Evolutionary conservation across 2,888 invertebrate species (phyloP).

Genomic region (Melolontha melolontha): DNA sequence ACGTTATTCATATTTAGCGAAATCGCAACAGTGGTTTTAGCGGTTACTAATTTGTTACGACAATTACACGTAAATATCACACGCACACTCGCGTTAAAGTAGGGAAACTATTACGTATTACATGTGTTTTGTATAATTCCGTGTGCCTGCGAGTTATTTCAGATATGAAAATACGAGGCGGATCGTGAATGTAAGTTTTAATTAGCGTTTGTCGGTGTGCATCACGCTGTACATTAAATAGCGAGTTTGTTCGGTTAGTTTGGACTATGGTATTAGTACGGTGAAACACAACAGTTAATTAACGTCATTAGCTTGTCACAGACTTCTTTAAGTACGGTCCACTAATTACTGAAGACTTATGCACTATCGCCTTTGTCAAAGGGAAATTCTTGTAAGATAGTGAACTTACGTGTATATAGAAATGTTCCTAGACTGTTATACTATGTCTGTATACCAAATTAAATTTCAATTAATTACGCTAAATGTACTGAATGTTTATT

Average conservation of each 20-base stretch:
- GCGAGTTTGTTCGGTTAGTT: background rate
- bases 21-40: no score
- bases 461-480: no score
- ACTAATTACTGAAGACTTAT: conserved; percentile 1
- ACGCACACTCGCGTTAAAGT: no score
- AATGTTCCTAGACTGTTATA: no score
- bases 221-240: conserved; percentile 4
- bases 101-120: no score
- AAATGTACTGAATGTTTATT: no score
- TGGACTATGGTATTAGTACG: background rate
- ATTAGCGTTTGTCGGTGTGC: background rate
- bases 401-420: no score
- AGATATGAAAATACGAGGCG: conserved; percentile 7
- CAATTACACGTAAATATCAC: no score
- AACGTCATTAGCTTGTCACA: conserved; percentile 16
- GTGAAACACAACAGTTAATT: conserved; percentile 9
- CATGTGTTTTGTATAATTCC: background rate
- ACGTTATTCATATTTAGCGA: no score
- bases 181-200: conserved; percentile 1
- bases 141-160: background rate
- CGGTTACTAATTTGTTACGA: no score
- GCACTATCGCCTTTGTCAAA: background rate
- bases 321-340: background rate
- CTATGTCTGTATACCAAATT: no score
- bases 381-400: background rate